These are phyloP conservation scores for Bubo scandiacus DNA, from an alignment of 2,113 vertebrate genomes.

Conservation along the genomic window DNA sequence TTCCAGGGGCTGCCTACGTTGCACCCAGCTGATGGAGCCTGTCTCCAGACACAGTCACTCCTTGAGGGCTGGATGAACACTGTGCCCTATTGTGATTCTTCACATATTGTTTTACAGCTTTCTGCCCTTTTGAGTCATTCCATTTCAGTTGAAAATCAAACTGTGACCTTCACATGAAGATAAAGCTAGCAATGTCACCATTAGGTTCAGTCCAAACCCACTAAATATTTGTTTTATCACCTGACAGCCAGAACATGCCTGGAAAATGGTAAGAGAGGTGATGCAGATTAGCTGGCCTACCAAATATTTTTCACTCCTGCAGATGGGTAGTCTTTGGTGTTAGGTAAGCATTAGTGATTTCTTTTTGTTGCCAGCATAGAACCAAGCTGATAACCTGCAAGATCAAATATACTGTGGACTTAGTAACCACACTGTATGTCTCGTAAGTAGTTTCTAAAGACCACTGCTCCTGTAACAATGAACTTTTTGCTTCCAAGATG, in stretches of 20 bases:
- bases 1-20: background rate
- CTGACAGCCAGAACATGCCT: background rate
- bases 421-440: background rate
- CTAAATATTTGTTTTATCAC: constrained; percentile 2
- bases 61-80: background rate
- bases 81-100: background rate
- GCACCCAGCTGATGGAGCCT: background rate
- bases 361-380: background rate
- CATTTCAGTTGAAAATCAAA: background rate
- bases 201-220: background rate
- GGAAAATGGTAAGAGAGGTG: constrained; percentile 17
- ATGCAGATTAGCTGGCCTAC: constrained; percentile 29
- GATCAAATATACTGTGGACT: background rate
- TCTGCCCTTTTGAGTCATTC: background rate
- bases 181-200: background rate
- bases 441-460: background rate
- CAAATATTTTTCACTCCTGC: background rate
- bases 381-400: background rate
- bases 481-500: background rate
- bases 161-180: background rate
- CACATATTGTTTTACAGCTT: background rate
- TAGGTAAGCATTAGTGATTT: background rate
- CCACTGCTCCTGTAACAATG: background rate
- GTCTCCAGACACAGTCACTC: background rate
- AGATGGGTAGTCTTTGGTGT: background rate